Conservation (phyloP, 1,140 invertebrate species). For the Bombus waltoni region DNA sequence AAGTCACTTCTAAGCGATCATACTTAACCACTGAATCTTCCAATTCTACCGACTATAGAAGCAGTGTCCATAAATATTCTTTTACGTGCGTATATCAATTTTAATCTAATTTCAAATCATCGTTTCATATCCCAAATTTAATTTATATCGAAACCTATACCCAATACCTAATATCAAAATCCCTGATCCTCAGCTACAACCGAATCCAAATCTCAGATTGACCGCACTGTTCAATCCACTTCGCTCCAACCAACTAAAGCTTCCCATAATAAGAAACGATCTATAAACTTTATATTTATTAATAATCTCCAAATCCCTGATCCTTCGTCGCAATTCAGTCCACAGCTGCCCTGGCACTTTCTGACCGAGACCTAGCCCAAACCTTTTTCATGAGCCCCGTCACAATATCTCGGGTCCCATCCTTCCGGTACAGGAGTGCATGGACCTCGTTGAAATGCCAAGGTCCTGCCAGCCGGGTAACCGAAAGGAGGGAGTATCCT, state of each 20-base stretch:
- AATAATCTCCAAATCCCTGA: no score
- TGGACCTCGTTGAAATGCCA: conserved; percentile 72
- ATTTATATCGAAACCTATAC: no score
- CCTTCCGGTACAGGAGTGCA: conserved; percentile 54
- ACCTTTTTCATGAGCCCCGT: neutral
- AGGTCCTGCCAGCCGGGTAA: conserved; percentile 63
- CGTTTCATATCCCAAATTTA: no score
- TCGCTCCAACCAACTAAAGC: neutral
- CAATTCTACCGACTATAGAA: neutral
- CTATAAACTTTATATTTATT: neutral
- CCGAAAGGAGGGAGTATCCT: conserved; percentile 53
- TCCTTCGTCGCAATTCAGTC: no score
- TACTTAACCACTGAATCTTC: neutral
- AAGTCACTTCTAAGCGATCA: no score
- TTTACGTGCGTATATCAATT: no score
- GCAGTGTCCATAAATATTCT: no score
- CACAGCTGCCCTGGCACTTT: neutral
- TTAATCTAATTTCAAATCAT: no score
- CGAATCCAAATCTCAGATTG: no score
- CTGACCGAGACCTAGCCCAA: neutral
- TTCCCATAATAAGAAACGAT: neutral
- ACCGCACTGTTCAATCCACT: no score
- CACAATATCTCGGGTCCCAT: neutral
- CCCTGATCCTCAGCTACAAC: no score
- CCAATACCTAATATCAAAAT: no score